Base-by-base conservation (phyloP, 1,140 invertebrate species). In the Bilobella aurantiaca region DNA sequence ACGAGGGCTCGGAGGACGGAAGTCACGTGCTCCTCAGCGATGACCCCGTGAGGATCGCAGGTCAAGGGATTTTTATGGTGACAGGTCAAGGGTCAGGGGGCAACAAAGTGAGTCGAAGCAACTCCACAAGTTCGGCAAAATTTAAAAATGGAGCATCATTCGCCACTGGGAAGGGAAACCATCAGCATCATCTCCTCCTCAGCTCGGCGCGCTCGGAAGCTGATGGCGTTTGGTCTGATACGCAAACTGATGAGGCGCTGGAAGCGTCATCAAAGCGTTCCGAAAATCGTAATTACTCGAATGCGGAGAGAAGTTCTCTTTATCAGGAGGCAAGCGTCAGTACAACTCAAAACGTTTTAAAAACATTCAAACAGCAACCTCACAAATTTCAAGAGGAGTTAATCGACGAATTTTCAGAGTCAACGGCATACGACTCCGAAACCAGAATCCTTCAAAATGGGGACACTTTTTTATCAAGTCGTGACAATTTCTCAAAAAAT, bases 1-100 rank as follows among this genome's bases (percentile, higher is more conserved):
- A 73, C 27, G 68, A 74, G 58, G 58, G 58, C 32, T 60, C 65
- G 32, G 12, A 56, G 70, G 79, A 81, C 57, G 68, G 82, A 2
- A 82, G 80, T 70, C 80, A 81, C 63, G 79, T 78, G 1, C 68
- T 81, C 2, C 79, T 80, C 12, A n/a, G 28, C 32, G 73, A 63
- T 34, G 68, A 65, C 60, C 64, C 49, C 8, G 66, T 72, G 0
- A 42, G 71, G 21, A 72, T 72, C 31, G 71, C 68, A 47, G 71
- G 71, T 29, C 68, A 70, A 46, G 68, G 68, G 2, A 72, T 71
- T 3, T 66, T 66, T 60, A 72, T 69, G 66, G 16, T 65, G 16
- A 23, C 69, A 5, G 42, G 57, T 28, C 29, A 46, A 30, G 62
- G 5, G 47, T 18, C 46, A 2, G 16, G 53, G 2, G 8, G 34